These are phyloP conservation scores for Vannuccia rotundouncinata DNA, from an alignment of 2,888 invertebrate species.

Conservation along the genomic window DNA sequence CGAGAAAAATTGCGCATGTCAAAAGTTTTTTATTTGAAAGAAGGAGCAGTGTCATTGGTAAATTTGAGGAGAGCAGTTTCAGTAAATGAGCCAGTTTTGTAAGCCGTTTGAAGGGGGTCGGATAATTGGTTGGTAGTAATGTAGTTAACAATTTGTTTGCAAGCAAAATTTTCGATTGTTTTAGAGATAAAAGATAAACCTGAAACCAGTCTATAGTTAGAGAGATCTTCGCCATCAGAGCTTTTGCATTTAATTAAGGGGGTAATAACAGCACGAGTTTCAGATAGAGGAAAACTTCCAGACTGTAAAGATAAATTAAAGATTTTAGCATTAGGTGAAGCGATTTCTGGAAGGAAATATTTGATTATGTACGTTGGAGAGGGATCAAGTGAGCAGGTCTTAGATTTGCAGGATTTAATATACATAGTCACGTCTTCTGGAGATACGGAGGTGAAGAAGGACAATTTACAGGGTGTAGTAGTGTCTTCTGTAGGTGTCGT, in stretches of 20 bases:
- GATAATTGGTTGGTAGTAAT: conserved; percentile 26
- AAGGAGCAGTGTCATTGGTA: conserved; percentile 18
- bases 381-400: conserved; percentile 23
- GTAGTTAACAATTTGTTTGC: conserved; percentile 24
- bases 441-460: conserved; percentile 24
- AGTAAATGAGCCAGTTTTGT: conserved; percentile 21
- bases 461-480: conserved; percentile 24
- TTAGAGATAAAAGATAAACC: conserved; percentile 26
- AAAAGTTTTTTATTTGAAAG: neutral
- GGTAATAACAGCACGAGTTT: conserved; percentile 26
- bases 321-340: conserved; percentile 23
- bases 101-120: conserved; percentile 24
- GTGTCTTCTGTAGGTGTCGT: conserved; percentile 26
- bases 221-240: conserved; percentile 23
- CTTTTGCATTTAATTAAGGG: conserved; percentile 26
- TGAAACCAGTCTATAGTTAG: conserved; percentile 24
- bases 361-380: conserved; percentile 26
- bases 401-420: conserved; percentile 26
- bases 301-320: conserved; percentile 23
- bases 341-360: conserved; percentile 21
- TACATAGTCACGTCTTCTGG: conserved; percentile 26
- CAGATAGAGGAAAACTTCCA: conserved; percentile 23
- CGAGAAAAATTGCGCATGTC: neutral
- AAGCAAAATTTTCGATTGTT: conserved; percentile 23
- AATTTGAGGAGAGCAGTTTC: conserved; percentile 26